A percentile compares a stretch with the other conserved stretches of the same genome.
These are phyloP conservation scores for Oxycera nigricornis DNA, from an alignment of 2,888 invertebrate species.

Conservation along the genomic window DNA sequence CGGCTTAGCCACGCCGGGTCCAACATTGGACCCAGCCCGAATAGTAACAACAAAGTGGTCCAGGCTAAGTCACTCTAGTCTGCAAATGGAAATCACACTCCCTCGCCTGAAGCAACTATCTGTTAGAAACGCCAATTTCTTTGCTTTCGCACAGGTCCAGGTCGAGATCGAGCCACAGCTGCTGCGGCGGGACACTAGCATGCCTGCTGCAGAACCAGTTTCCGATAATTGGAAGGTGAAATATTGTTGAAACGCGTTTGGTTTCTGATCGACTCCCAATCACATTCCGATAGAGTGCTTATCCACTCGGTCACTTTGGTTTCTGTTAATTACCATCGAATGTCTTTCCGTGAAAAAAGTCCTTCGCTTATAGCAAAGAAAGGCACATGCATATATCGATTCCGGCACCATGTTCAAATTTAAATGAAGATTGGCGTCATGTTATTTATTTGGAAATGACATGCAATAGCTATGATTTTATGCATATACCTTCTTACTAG, in stretches of 20 bases:
- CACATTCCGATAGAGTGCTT: no score
- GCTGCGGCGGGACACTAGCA: background rate
- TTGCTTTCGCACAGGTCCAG: conserved; percentile 4
- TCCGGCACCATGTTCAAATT: no score
- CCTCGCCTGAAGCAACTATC: conserved; percentile 35
- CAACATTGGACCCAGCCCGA: background rate
- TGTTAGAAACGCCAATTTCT: conserved; percentile 32
- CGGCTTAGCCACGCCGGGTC: background rate
- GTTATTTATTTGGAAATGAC: no score
- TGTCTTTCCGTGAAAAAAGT: no score
- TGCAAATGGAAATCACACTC: conserved; percentile 37
- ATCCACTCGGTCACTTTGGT: no score
- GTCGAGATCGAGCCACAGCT: background rate
- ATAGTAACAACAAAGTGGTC: conserved; percentile 11
- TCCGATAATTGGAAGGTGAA: background rate
- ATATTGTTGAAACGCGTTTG: background rate
- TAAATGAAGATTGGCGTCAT: no score
- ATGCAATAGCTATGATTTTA: no score
- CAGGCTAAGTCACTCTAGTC: conserved; percentile 5
- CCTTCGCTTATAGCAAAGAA: no score
- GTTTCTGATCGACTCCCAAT: no score
- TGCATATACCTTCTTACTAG: no score
- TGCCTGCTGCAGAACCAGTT: background rate
- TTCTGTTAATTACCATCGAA: no score
- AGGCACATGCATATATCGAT: no score